A percentile compares a stretch with the other conserved stretches of the same genome.
phyloP scores from a whole-genome alignment of 92 coral and sea anemone species.

The Pocillopora grandis region DNA sequence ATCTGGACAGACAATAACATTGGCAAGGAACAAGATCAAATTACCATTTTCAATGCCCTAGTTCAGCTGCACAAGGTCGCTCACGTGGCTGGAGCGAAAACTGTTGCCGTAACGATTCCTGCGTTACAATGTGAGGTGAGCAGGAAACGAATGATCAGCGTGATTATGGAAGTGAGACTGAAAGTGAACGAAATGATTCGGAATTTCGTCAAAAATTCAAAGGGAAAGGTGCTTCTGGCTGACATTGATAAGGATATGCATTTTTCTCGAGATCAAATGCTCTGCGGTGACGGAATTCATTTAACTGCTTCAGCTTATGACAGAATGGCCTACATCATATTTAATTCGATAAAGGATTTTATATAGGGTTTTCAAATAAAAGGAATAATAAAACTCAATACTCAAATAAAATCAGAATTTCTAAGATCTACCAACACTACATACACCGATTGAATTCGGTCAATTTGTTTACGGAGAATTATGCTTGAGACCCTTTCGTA shows the following conservation, averaged over 20 bases:
- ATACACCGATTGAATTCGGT: neutral
- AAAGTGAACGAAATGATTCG: slow-evolving; percentile 59
- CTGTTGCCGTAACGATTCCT: slow-evolving; percentile 69
- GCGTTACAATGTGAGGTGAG: slow-evolving; percentile 69
- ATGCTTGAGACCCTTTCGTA: too few relatives aligned
- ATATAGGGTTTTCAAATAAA: neutral
- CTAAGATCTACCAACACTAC: neutral
- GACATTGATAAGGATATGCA: slow-evolving; percentile 64
- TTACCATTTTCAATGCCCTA: slow-evolving; percentile 44
- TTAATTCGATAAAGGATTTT: slow-evolving; percentile 56
- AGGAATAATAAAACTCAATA: neutral
- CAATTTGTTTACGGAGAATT: too few relatives aligned
- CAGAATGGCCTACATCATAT: slow-evolving; percentile 75
- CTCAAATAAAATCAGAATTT: neutral
- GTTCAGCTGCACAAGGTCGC: slow-evolving; percentile 46
- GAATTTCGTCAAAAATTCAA: slow-evolving; percentile 39
- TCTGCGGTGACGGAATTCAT: slow-evolving; percentile 87
- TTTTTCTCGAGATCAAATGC: slow-evolving; percentile 59
- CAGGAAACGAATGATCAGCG: slow-evolving; percentile 43
- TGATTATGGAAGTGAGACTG: slow-evolving; percentile 37
- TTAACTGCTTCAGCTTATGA: slow-evolving; percentile 82
- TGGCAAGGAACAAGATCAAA: slow-evolving; percentile 9
- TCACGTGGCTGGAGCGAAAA: slow-evolving; percentile 40
- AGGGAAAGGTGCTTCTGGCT: slow-evolving; percentile 56
- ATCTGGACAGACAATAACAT: slow-evolving; percentile 49